phyloP scores from a whole-genome alignment of 2,888 invertebrate species.

The Eugnorisma glareosa region DNA sequence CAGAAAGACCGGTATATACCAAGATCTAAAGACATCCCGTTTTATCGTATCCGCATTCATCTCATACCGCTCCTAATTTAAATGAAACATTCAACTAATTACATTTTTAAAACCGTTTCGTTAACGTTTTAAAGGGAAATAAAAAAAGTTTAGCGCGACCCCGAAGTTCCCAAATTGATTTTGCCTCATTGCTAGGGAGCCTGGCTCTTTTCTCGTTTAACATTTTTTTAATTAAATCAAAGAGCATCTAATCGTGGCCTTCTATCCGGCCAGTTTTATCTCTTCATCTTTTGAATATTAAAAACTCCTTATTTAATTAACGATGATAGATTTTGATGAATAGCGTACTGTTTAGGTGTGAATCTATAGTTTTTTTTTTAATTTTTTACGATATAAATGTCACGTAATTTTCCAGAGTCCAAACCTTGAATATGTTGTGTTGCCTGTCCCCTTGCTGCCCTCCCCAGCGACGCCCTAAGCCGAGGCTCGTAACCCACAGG shows the following conservation, averaged over 20 bases:
- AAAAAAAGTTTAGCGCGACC: constrained; percentile 73
- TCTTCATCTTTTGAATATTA: constrained; percentile 67
- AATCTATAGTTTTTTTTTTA: not conserved
- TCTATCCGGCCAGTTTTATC: constrained; percentile 68
- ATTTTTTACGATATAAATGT: no score
- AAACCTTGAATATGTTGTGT: no score
- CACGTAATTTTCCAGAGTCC: no score
- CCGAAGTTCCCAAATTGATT: constrained; percentile 85
- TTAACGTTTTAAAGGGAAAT: constrained; percentile 75
- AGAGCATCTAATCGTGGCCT: constrained; percentile 77
- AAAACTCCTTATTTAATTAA: constrained; percentile 56
- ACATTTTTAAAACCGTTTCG: constrained; percentile 66
- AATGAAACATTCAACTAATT: constrained; percentile 61
- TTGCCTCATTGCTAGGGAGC: constrained; percentile 75
- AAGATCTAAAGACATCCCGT: constrained; percentile 5
- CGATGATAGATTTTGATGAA: constrained; percentile 29
- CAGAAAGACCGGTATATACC: not conserved
- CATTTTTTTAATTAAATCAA: constrained; percentile 88
- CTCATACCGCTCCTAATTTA: constrained; percentile 35
- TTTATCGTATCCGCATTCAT: not conserved
- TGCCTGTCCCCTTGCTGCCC: no score
- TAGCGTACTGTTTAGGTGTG: not conserved
- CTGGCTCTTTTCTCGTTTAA: constrained; percentile 85
- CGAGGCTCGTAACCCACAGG: no score
- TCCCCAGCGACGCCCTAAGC: no score